phyloP scores from a whole-genome alignment of 2,888 invertebrate species.

The Ephialtes manifestator region DNA sequence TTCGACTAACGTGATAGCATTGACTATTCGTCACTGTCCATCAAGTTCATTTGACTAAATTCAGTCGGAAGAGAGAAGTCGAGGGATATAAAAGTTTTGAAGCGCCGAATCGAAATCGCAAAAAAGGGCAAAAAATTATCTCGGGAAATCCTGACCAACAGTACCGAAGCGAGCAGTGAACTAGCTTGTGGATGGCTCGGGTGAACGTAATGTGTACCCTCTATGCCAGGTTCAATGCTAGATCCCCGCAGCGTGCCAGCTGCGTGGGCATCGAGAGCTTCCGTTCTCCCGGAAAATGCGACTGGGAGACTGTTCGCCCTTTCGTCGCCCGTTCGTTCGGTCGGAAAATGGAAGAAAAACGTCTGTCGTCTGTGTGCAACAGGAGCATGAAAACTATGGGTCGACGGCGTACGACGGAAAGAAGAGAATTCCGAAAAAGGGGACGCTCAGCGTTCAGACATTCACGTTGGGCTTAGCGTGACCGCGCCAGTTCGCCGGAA shows the following conservation, averaged over 20 bases:
- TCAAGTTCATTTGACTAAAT: neutral
- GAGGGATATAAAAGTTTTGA: slow-evolving; percentile 6
- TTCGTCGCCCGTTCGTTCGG: slow-evolving; percentile 65
- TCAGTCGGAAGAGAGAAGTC: neutral
- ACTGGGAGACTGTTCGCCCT: slow-evolving; percentile 59
- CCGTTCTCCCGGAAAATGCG: slow-evolving; percentile 68
- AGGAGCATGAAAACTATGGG: slow-evolving; percentile 31
- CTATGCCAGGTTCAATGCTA: slow-evolving; percentile 16
- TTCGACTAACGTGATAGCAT: neutral
- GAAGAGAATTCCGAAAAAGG: slow-evolving; percentile 20
- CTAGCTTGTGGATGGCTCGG: slow-evolving; percentile 12
- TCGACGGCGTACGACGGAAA: slow-evolving; percentile 8
- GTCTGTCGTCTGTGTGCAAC: slow-evolving; percentile 46
- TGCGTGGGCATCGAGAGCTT: slow-evolving; percentile 51
- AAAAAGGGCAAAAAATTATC: slow-evolving; percentile 19
- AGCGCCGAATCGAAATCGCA: neutral
- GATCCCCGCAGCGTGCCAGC: slow-evolving; percentile 44
- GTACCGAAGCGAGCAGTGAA: slow-evolving; percentile 23
- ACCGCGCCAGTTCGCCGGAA: slow-evolving; percentile 63
- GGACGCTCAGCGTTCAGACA: slow-evolving; percentile 32
- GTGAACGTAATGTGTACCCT: slow-evolving; percentile 32
- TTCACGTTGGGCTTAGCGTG: slow-evolving; percentile 58
- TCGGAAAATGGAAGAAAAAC: slow-evolving; percentile 72
- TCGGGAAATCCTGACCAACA: slow-evolving; percentile 28
- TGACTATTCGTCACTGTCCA: neutral